Evolutionary conservation across 2,113 vertebrate species (phyloP).

Genomic region (Anoplopoma fimbria): DNA sequence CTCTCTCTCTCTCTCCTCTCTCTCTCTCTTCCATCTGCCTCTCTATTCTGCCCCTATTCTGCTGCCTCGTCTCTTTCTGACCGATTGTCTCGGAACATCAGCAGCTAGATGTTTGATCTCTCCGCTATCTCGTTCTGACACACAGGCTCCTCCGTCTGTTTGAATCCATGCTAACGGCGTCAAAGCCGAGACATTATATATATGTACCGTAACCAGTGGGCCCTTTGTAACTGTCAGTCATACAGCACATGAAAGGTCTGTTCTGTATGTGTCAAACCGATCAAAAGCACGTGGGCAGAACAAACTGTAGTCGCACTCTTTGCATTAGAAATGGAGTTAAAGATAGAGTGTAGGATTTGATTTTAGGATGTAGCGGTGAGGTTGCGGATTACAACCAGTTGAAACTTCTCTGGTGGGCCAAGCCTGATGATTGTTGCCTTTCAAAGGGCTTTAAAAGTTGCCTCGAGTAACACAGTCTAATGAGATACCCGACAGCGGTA

Average conservation of each 20-base stretch:
- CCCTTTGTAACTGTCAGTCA: not conserved
- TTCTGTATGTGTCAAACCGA: not conserved
- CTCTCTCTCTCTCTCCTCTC: not conserved
- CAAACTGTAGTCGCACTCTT: not conserved
- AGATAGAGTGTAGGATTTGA: not conserved
- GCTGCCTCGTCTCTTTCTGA: not conserved
- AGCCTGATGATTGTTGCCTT: not conserved
- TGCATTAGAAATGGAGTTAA: not conserved
- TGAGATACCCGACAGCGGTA: slow-evolving; percentile 24
- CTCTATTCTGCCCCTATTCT: not conserved
- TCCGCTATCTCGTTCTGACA: slow-evolving; percentile 22
- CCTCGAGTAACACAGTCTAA: slow-evolving; percentile 10
- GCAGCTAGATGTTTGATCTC: slow-evolving; percentile 30
- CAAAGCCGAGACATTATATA: not conserved
- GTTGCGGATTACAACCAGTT: not conserved
- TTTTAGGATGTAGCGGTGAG: not conserved
- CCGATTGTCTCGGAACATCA: slow-evolving; percentile 15
- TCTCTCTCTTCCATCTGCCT: not conserved
- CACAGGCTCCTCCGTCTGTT: slow-evolving; percentile 10
- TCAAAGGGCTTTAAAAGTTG: slow-evolving; percentile 20
- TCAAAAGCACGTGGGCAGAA: not conserved
- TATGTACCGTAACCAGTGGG: not conserved
- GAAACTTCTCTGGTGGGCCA: not conserved
- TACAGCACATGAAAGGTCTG: slow-evolving; percentile 5
- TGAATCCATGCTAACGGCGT: not conserved